Percentiles rank a stretch among this genome's conserved stretches.
phyloP scores from a whole-genome alignment of 2,113 vertebrate species.

The Grammomys dolichurus region DNA sequence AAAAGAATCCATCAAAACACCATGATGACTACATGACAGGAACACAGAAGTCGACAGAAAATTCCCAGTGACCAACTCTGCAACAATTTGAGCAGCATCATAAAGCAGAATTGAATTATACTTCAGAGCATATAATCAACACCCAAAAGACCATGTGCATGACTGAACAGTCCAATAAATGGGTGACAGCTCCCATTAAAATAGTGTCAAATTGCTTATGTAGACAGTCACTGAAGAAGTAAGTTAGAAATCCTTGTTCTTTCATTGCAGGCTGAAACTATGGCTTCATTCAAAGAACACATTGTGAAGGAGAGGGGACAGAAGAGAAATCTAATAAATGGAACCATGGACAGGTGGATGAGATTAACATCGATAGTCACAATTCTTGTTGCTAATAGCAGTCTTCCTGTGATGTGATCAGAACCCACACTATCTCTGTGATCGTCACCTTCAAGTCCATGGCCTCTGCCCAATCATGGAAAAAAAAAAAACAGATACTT shows the following conservation, averaged over 20 bases:
- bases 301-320: neutral
- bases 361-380: neutral
- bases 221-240: neutral
- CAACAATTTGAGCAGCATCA: neutral
- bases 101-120: conserved; percentile 4
- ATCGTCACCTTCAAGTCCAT: neutral
- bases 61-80: neutral
- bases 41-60: neutral
- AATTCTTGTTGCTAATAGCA: neutral
- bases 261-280: neutral
- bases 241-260: neutral
- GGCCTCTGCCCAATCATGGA: neutral
- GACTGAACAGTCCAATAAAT: neutral
- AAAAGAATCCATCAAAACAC: neutral
- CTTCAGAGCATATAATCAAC: neutral
- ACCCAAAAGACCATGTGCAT: neutral
- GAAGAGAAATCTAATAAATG: neutral
- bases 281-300: neutral
- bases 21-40: neutral
- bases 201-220: conserved; percentile 1
- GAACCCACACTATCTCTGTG: neutral
- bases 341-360: neutral
- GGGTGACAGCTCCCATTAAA: neutral
- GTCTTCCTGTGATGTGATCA: neutral
- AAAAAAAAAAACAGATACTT: neutral